Evolutionary conservation across 2,888 invertebrate species (phyloP), one percentile per base, ranked within the genome.

Genomic region (Ceramica pisi): DNA sequence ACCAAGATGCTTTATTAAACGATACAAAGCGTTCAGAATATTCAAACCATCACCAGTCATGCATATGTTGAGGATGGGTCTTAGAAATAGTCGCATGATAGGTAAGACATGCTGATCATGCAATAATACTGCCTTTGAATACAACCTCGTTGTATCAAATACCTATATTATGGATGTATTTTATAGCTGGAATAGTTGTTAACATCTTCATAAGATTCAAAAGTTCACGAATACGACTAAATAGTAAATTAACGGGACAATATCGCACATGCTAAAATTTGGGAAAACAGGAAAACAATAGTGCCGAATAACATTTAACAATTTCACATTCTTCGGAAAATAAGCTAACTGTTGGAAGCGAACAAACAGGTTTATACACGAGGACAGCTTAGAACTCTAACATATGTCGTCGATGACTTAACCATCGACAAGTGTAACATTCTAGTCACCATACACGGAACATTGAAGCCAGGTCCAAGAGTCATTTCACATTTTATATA

Each of bases 1-100:
- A 89, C 88, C 90, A 86, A 55, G 67, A 83, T 81, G 80, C 78
- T 35, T 68, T 75, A 69, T 71, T 70, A 71, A 63, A 71, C 59
- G 66, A 77, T 64, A 68, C 55, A 75, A 77, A 75, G 80, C 82
- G 35, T 35, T 67, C 12, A 66, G 55, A 64, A n/a, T 62, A 65
- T 67, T 60, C 46, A 82, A 79, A 73, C 87, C 76, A 67, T 75
- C 76, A 82, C 80, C 85, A 60, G 62, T 67, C 85, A 77, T 85
- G 87, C 87, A 62, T 63, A 74, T 71, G 61, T 67, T 3, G 46
- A 46, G 59, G 64, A 61, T 71, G 46, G 31, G 68, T 53, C 41
- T 70, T 59, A 79, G 56, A 67, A 69, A 75, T 72, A 67, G 56
- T 67, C 57, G 60, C 38, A 73, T 66, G 71, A 70, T 55, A 61